phyloP scores from a whole-genome alignment of 2,888 invertebrate genomes.

The Rhingia rostrata region DNA sequence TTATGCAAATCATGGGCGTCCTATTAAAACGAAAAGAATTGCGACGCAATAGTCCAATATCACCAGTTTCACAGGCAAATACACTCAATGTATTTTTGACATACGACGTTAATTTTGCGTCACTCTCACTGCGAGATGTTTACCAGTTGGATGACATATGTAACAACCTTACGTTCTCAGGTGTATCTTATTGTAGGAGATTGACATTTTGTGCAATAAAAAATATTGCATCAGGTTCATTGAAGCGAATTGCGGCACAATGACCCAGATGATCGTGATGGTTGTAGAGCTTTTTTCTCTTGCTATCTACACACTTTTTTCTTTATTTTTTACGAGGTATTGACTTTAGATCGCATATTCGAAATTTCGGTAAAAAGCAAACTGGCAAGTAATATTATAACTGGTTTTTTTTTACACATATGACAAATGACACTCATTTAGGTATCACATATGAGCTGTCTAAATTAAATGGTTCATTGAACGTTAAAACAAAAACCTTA shows the following conservation, averaged over 20 bases:
- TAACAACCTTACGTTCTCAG: background rate
- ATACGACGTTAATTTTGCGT: constrained; percentile 22
- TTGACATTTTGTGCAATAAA: constrained; percentile 20
- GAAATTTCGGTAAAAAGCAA: background rate
- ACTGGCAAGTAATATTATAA: too few species aligned
- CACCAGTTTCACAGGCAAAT: background rate
- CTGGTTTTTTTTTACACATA: background rate
- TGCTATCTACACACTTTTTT: background rate
- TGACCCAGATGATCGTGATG: constrained; percentile 33
- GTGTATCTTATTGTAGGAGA: background rate
- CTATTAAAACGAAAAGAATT: constrained; percentile 28
- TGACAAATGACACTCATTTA: background rate
- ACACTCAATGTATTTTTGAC: constrained; percentile 28
- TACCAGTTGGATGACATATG: background rate
- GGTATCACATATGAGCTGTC: background rate
- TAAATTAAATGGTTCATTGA: constrained; percentile 40
- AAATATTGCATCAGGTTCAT: constrained; percentile 48
- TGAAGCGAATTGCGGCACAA: constrained; percentile 38
- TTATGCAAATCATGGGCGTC: too few species aligned
- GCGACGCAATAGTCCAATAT: constrained; percentile 50
- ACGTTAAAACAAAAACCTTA: constrained; percentile 11
- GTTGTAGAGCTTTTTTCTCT: background rate
- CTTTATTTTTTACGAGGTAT: constrained; percentile 1
- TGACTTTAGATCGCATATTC: constrained; percentile 12
- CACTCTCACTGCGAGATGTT: background rate